Percentiles rank a stretch among this genome's conserved stretches.
phyloP scores from a whole-genome alignment of 2,888 invertebrate species.

The Candidula unifasciata region DNA sequence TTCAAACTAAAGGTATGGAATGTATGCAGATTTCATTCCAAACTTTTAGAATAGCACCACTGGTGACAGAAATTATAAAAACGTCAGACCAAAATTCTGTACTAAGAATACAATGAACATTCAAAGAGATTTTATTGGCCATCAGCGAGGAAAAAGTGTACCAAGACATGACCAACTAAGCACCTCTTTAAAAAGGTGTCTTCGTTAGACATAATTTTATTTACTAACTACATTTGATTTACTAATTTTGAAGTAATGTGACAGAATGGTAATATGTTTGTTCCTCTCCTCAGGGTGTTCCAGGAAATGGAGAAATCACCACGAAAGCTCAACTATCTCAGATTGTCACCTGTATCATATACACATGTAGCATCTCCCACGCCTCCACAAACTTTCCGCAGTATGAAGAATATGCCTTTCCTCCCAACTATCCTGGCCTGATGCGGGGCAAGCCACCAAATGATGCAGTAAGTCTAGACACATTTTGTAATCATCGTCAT shows the following conservation, averaged over 20 bases:
- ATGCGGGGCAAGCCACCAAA: conserved; percentile 67
- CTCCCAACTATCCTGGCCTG: conserved; percentile 72
- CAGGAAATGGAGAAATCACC: conserved; percentile 63
- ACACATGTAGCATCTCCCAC: conserved; percentile 71
- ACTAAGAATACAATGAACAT: too few species aligned
- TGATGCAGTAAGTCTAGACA: conserved; percentile 60
- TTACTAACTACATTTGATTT: too few species aligned
- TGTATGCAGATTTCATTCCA: too few species aligned
- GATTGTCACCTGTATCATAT: conserved; percentile 66
- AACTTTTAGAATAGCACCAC: too few species aligned
- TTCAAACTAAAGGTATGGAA: too few species aligned
- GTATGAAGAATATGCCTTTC: conserved; percentile 74
- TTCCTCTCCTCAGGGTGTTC: conserved; percentile 63
- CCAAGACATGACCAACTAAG: too few species aligned
- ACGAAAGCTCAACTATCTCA: conserved; percentile 60
- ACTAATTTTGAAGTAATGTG: background rate
- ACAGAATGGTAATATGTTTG: background rate
- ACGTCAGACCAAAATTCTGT: too few species aligned
- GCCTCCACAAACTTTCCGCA: conserved; percentile 73
- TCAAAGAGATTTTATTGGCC: too few species aligned
- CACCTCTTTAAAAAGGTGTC: too few species aligned
- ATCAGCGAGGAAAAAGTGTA: too few species aligned
- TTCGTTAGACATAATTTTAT: too few species aligned
- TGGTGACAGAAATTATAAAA: too few species aligned
- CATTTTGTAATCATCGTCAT: background rate